phyloP scores from a whole-genome alignment of 2,113 vertebrate genomes.

The Suricata suricatta region DNA sequence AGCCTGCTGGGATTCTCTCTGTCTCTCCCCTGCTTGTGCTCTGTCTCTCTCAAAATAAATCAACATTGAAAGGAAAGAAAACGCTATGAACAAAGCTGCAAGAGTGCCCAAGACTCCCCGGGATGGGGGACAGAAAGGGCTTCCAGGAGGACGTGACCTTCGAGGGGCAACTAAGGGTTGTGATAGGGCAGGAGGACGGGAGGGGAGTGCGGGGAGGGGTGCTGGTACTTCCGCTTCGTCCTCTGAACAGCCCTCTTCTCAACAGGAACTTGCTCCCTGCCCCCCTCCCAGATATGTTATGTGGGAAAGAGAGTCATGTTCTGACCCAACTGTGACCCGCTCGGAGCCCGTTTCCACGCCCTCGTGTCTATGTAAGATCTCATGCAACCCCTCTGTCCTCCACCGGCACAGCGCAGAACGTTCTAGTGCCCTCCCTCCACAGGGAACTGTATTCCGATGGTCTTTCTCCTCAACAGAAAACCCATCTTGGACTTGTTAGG shows the following conservation, averaged over 20 bases:
- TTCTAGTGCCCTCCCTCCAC: neutral
- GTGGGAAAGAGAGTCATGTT: neutral
- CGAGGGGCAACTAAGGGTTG: neutral
- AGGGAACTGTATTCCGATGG: neutral
- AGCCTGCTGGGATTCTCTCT: too few species aligned
- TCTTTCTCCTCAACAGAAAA: neutral
- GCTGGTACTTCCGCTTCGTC: neutral
- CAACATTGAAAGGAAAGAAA: neutral
- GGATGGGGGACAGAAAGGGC: neutral
- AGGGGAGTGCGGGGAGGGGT: too few species aligned
- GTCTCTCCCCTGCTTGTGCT: too few species aligned
- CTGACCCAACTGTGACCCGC: too few species aligned
- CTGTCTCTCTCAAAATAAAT: too few species aligned
- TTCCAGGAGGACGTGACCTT: neutral
- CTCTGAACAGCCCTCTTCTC: neutral
- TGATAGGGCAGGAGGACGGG: neutral
- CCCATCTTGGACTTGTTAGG: neutral
- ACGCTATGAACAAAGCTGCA: neutral
- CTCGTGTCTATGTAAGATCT: neutral
- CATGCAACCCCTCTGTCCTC: neutral
- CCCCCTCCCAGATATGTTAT: neutral
- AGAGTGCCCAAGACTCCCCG: neutral
- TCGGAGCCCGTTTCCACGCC: neutral
- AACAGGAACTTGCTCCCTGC: neutral
- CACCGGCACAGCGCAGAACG: neutral